Evolutionary conservation across 2,797 vertebrate genomes (phyloP), one percentile per base, ranked within the genome.

Genomic region (Onychomys leucogaster): DNA sequence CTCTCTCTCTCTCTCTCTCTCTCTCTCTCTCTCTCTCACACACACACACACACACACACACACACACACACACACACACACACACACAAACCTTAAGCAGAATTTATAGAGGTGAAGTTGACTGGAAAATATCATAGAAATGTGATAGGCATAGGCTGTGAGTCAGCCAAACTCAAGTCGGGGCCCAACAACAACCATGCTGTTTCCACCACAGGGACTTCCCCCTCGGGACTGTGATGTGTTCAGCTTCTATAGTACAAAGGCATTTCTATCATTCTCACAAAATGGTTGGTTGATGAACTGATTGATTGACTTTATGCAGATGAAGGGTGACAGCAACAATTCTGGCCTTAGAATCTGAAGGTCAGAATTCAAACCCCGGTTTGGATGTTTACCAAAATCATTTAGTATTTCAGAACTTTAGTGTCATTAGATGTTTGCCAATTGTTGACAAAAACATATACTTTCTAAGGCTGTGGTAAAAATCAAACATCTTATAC

Each of bases 151-250:
- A 43, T 43, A 85, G 82, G 13, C 61, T 69, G 2, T 43, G 89
- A 97, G 92, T 92, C 41, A 91, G 46, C 16, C n/a, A 32, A 85
- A 86, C 94, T 81, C 19, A 69, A 34, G 78, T 91, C 41, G 6
- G 49, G 29, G 76, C 90, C 93, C 25, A 93, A 27, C 1, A 67
- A n/a, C 57, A 10, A 78, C 27, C 25, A 52, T 80, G 23, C 85
- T 95, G 13, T 3, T 37, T 27, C 69, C 89, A 65, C 37, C 52
- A 76, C 6, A n/a, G 1, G 43, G 0, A 21, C 37, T 89, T 34
- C 52, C 94, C 95, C 95, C 73, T 88, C 21, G 43, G 81, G 52
- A 14, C 3, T 86, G 92, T 25, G 69, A 19, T 76, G 96, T 78
- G 90, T 34, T 87, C 71, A 84, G 55, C 63, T 71, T 23, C 75